phyloP scores from a whole-genome alignment of 2,888 invertebrate genomes.

The Dione vanillae region DNA sequence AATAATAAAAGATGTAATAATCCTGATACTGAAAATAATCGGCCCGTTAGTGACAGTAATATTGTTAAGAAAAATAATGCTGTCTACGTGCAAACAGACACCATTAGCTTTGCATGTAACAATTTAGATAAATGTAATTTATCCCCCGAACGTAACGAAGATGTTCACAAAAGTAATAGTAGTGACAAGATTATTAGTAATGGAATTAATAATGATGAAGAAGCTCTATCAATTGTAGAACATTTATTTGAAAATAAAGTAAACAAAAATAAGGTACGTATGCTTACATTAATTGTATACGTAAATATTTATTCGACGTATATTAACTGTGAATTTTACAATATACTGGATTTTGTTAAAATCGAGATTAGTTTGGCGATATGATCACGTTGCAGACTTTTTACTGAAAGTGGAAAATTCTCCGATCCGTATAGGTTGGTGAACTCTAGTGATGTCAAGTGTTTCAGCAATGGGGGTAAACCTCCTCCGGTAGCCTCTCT shows the following conservation, averaged over 20 bases:
- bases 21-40: not conserved
- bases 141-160: not conserved
- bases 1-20: not conserved
- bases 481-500: conserved; percentile 38
- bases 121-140: not conserved
- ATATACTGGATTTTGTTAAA: not conserved
- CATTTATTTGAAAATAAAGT: not conserved
- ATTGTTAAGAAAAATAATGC: not conserved
- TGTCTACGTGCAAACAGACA: conserved; percentile 17
- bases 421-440: conserved; percentile 42
- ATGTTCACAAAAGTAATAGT: not conserved
- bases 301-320: no score
- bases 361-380: not conserved
- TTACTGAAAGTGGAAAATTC: conserved; percentile 38
- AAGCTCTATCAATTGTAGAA: not conserved
- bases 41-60: not conserved
- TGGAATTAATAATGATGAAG: not conserved
- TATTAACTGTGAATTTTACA: no score
- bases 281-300: no score
- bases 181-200: not conserved
- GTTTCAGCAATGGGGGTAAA: conserved; percentile 44
- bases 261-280: conserved; percentile 1
- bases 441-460: conserved; percentile 46
- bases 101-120: not conserved
- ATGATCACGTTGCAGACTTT: conserved; percentile 19